Evolutionary conservation across 2,797 vertebrate species (phyloP).

Genomic region (Nannoperca obscura): DNA sequence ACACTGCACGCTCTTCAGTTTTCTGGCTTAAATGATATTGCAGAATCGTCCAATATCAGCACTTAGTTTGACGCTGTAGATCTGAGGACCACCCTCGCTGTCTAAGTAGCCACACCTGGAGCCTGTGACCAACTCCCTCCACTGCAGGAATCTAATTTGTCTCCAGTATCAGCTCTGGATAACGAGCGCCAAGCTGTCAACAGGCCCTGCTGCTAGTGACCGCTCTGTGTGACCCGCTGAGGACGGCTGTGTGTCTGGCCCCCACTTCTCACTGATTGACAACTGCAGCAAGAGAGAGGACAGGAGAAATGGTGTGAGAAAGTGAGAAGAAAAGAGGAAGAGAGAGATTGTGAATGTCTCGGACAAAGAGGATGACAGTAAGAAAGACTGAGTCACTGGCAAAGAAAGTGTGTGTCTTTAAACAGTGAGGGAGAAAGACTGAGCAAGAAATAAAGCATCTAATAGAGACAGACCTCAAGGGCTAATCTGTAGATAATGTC

Average conservation of each 20-base stretch:
- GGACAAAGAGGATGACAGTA: constrained; percentile 11
- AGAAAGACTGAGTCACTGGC: constrained; percentile 30
- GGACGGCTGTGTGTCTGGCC: constrained; percentile 52
- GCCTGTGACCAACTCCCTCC: constrained; percentile 52
- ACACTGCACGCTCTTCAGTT: too few species aligned
- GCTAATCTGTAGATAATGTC: constrained; percentile 4
- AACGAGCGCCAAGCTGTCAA: constrained; percentile 79
- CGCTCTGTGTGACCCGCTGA: constrained; percentile 68
- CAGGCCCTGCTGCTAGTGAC: constrained; percentile 66
- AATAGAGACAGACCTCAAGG: neutral
- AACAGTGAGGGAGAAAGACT: neutral
- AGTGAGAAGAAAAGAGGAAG: constrained; percentile 4
- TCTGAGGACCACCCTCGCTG: constrained; percentile 32
- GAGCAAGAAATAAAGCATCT: neutral
- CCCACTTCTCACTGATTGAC: constrained; percentile 68
- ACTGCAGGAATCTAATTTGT: constrained; percentile 76
- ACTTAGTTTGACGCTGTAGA: constrained; percentile 10
- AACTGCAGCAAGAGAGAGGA: constrained; percentile 40
- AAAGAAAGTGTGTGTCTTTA: constrained; percentile 11
- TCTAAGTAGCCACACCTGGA: constrained; percentile 49
- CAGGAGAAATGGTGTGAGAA: constrained; percentile 4
- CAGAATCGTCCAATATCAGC: neutral
- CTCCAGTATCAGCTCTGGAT: constrained; percentile 69
- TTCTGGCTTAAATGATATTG: neutral
- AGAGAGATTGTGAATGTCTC: constrained; percentile 15